Evolutionary conservation across 2,113 vertebrate species (phyloP).

Genomic region (Sturnira hondurensis): DNA sequence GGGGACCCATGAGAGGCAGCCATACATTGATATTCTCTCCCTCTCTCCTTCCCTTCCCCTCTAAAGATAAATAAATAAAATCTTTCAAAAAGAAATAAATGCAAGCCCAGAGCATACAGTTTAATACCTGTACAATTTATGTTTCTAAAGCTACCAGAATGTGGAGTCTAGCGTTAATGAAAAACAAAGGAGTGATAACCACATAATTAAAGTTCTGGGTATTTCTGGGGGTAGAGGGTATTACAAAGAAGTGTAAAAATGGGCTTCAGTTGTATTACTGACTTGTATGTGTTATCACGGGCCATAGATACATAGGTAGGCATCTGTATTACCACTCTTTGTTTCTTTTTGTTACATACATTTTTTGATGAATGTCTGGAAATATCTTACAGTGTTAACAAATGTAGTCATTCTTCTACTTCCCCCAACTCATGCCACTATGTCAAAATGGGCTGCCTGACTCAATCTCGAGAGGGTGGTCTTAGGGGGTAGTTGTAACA

Average conservation of each 20-base stretch:
- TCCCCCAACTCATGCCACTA: neutral
- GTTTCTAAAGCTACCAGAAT: neutral
- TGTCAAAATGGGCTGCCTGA: neutral
- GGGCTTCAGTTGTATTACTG: neutral
- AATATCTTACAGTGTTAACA: neutral
- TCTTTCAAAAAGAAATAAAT: too few species aligned
- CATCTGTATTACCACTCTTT: neutral
- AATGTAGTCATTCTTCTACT: neutral
- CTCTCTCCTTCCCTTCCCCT: too few species aligned
- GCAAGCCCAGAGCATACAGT: neutral
- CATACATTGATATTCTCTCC: too few species aligned
- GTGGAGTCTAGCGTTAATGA: neutral
- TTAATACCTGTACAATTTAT: neutral
- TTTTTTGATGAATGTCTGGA: neutral
- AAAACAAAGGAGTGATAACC: neutral
- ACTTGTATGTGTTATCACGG: neutral
- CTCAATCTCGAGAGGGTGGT: neutral
- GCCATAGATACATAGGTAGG: neutral
- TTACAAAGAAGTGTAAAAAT: neutral
- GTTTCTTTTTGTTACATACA: neutral
- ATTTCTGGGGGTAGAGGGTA: neutral
- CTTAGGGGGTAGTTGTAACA: neutral
- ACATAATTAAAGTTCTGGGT: neutral
- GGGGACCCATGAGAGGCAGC: too few species aligned
- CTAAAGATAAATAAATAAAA: too few species aligned